Percentiles rank a stretch among this genome's conserved stretches.
Evolutionary conservation across 2,113 vertebrate species (phyloP).

Genomic region (Australoheros scitulus): DNA sequence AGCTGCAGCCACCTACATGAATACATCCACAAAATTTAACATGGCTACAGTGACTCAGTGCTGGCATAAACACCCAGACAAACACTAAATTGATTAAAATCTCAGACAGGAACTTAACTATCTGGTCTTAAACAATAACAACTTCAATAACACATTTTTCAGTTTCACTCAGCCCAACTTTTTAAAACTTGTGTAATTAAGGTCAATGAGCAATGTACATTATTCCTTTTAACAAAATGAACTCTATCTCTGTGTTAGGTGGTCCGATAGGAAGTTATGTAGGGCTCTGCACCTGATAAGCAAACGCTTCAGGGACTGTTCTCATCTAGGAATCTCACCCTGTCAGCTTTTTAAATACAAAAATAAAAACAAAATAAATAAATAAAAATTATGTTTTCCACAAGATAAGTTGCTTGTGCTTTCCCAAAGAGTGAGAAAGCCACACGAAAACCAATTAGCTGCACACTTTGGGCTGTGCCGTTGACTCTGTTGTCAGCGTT

Average conservation of each 20-base stretch:
- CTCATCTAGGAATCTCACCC: conserved; percentile 4
- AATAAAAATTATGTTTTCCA: conserved; percentile 22
- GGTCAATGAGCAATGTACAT: neutral
- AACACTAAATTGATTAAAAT: conserved; percentile 65
- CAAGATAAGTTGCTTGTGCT: conserved; percentile 14
- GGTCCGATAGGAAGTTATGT: neutral
- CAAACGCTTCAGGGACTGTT: conserved; percentile 2
- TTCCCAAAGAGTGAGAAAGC: conserved; percentile 38
- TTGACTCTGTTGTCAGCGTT: conserved; percentile 55
- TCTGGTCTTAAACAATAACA: conserved; percentile 47
- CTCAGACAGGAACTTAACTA: conserved; percentile 26
- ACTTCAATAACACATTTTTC: conserved; percentile 19
- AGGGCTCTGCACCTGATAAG: neutral
- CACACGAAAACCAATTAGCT: conserved; percentile 53
- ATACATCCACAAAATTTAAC: conserved; percentile 42
- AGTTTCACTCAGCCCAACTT: neutral
- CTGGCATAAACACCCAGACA: conserved; percentile 45
- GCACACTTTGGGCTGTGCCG: conserved; percentile 37
- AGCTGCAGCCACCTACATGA: conserved; percentile 34
- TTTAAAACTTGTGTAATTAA: neutral
- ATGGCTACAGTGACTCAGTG: conserved; percentile 27
- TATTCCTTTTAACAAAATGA: neutral
- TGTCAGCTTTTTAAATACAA: conserved; percentile 19
- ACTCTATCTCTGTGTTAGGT: neutral
- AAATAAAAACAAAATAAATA: conserved; percentile 8